Evolutionary conservation across 1,140 invertebrate species (phyloP), one percentile per base, ranked within the genome.

Genomic region (Solenopsis invicta): DNA sequence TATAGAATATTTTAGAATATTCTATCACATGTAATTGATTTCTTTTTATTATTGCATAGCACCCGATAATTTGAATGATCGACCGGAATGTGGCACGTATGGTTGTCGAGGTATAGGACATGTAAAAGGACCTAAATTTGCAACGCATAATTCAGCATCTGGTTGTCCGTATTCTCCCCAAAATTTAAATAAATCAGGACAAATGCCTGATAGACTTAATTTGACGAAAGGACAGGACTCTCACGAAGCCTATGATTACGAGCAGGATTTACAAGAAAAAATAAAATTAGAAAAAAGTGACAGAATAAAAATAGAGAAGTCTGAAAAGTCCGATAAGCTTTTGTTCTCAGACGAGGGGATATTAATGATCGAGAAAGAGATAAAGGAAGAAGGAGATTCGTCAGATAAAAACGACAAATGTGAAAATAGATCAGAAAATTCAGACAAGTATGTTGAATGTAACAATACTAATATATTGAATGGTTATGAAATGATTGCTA

Each of bases 61-160:
- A 62, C 95, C 96, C 29, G 96, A 97, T 90, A 97, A 97, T 94
- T 92, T 97, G 2, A 96, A 96, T 24, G 95, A 96, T 75, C 93
- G 93, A 37, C 94, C 96, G 2, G 96, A 96, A 91, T 98, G 98
- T 94, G 96, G 97, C 54, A 97, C 97, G 18, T 96, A 96, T 29
- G 98, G 98, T 1, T 98, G 98, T 91, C 96, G 97, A 82, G 98
- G 98, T 12, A 96, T 97, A 89, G 98, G 98, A 21, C 97, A 98
- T 92, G 96, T 97, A 54, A 97, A 97, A 91, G 98, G 98, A 62
- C 96, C 97, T 66, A 97, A 97, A 94, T 97, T 97, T 93, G 96
- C 97, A 66, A 97, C 96, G 48, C 98, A 99, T 95, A 96, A 97
- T 62, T 96, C 97, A 86, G 96, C 97, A 24, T 97, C 97, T 91